Percentiles rank a stretch among this genome's conserved stretches.
Conservation (phyloP, 2,113 vertebrate genomes). For the Coracopsis vasa region DNA sequence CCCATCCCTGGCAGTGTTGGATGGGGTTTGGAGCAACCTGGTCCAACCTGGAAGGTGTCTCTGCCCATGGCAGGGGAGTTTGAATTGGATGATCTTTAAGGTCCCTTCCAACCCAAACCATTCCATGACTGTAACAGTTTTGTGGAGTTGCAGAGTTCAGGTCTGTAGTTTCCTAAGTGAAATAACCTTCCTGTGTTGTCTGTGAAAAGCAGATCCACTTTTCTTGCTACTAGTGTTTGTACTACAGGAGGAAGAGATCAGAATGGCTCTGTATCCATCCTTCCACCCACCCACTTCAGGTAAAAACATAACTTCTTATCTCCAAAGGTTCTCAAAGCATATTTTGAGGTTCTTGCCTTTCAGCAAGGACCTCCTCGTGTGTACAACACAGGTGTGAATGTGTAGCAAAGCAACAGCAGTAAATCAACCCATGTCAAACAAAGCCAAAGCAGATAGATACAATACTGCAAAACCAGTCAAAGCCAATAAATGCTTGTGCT, state of each 20-base stretch:
- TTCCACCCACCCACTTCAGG: neutral
- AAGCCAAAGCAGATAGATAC: neutral
- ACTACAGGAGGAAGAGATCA: neutral
- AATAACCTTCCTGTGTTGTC: neutral
- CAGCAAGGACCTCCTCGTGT: neutral
- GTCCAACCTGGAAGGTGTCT: neutral
- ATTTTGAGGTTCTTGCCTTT: neutral
- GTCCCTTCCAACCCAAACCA: neutral
- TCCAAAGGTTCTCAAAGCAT: neutral
- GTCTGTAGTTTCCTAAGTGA: neutral
- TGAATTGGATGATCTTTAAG: neutral
- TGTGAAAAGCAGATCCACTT: neutral
- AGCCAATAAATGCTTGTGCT: neutral
- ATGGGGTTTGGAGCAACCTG: neutral
- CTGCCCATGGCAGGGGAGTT: neutral
- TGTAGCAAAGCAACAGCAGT: neutral
- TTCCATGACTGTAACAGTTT: neutral
- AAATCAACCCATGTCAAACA: neutral
- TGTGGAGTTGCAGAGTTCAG: neutral
- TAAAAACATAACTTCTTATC: neutral
- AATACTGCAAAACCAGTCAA: neutral
- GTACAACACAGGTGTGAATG: neutral
- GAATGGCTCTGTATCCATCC: neutral
- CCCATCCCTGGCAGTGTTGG: neutral
- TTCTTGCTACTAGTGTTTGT: neutral